phyloP scores from a whole-genome alignment of 1,140 invertebrate species.

The Pseudomyrmex cubaensis region DNA sequence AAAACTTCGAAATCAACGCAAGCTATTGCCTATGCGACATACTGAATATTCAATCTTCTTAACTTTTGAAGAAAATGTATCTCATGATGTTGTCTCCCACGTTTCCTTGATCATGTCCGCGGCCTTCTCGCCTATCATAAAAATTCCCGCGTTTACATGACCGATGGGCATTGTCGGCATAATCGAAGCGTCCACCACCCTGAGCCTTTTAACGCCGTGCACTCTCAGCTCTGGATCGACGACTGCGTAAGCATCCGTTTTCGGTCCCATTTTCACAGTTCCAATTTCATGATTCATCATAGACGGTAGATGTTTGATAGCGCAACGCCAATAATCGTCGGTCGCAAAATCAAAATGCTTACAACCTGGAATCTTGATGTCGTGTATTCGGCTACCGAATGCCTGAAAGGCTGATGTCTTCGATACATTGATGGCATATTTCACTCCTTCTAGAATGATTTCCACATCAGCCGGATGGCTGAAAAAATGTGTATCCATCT shows the following conservation, averaged over 20 bases:
- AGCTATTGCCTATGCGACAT: too few relatives aligned
- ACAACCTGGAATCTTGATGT: slow-evolving; percentile 87
- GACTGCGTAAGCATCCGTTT: slow-evolving; percentile 88
- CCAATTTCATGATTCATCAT: slow-evolving; percentile 90
- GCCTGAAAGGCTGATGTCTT: slow-evolving; percentile 87
- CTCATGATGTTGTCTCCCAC: slow-evolving; percentile 67
- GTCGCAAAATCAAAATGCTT: slow-evolving; percentile 84
- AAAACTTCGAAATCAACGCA: too few relatives aligned
- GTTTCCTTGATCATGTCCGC: slow-evolving; percentile 90
- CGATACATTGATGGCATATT: slow-evolving; percentile 87
- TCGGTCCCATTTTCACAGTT: slow-evolving; percentile 92
- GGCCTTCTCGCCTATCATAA: slow-evolving; percentile 95
- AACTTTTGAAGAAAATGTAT: not conserved
- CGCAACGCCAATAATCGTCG: slow-evolving; percentile 91
- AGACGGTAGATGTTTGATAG: slow-evolving; percentile 87
- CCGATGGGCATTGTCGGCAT: slow-evolving; percentile 90
- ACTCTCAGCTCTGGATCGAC: slow-evolving; percentile 91
- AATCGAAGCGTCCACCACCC: slow-evolving; percentile 92
- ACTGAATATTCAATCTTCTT: too few relatives aligned
- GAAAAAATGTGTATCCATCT: slow-evolving; percentile 92
- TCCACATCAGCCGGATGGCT: slow-evolving; percentile 88
- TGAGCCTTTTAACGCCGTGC: slow-evolving; percentile 88
- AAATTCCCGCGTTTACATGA: slow-evolving; percentile 90
- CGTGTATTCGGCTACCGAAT: slow-evolving; percentile 86
- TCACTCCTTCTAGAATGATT: slow-evolving; percentile 89